A percentile compares a stretch with the other conserved stretches of the same genome.
These are phyloP conservation scores for Amitus sp. DNA, from an alignment of 2,888 invertebrate species.

Conservation along the genomic window DNA sequence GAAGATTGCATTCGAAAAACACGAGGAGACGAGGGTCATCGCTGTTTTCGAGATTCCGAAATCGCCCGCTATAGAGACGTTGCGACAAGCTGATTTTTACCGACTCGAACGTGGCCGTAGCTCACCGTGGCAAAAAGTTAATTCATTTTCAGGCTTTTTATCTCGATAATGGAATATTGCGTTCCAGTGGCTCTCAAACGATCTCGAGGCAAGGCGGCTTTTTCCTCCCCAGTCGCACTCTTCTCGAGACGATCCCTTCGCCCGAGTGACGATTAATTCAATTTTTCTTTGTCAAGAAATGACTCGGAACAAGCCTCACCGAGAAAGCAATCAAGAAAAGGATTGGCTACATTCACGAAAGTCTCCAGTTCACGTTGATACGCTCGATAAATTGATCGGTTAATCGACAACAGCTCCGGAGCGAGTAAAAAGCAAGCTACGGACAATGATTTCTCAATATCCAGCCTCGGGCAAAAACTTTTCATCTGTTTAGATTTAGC, in stretches of 20 bases:
- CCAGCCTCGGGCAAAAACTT: conserved; percentile 24
- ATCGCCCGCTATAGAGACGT: conserved; percentile 18
- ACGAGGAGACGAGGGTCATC: neutral
- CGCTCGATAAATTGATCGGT: conserved; percentile 33
- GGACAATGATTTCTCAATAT: conserved; percentile 43
- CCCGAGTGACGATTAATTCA: neutral
- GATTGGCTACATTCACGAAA: conserved; percentile 23
- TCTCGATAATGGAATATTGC: conserved; percentile 53
- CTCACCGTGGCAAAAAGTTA: conserved; percentile 55
- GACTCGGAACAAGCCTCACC: conserved; percentile 17
- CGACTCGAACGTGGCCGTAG: conserved; percentile 48
- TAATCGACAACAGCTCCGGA: conserved; percentile 27
- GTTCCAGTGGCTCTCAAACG: conserved; percentile 48
- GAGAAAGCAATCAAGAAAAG: conserved; percentile 28
- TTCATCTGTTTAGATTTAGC: conserved; percentile 27
- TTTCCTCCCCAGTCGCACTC: neutral
- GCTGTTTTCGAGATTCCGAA: conserved; percentile 4
- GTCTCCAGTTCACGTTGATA: conserved; percentile 29
- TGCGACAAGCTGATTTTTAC: conserved; percentile 44
- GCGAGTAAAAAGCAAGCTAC: conserved; percentile 34
- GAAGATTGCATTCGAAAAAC: neutral
- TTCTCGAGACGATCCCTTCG: neutral
- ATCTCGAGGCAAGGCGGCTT: neutral
- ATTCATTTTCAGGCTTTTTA: conserved; percentile 61
- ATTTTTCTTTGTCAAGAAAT: conserved; percentile 1